phyloP scores from a whole-genome alignment of 2,888 invertebrate genomes.

The Carabus problematicus region DNA sequence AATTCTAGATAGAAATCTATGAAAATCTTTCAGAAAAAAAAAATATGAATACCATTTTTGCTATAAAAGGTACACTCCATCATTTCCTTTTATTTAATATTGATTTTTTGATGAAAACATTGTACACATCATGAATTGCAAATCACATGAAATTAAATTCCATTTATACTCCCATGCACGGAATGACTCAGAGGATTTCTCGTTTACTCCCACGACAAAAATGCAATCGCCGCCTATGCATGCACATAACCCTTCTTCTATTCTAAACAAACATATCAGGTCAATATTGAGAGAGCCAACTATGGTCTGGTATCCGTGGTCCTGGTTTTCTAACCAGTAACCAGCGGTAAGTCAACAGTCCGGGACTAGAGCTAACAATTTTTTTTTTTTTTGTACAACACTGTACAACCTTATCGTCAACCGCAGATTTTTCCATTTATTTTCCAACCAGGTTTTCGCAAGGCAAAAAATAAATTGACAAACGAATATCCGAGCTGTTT shows the following conservation, averaged over 20 bases:
- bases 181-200: too few species aligned
- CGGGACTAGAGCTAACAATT: conserved; percentile 6
- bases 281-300: conserved; percentile 33
- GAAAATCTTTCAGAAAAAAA: too few species aligned
- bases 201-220: too few species aligned
- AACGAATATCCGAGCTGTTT: conserved; percentile 2
- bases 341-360: conserved; percentile 21
- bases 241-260: conserved; percentile 24
- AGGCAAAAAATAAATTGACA: conserved; percentile 8
- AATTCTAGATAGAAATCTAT: too few species aligned
- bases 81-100: too few species aligned
- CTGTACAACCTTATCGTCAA: conserved; percentile 12
- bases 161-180: too few species aligned
- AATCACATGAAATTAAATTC: too few species aligned
- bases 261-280: conserved; percentile 38
- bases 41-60: too few species aligned
- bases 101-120: too few species aligned
- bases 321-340: conserved; percentile 17
- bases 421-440: neutral
- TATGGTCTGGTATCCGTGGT: conserved; percentile 3
- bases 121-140: too few species aligned
- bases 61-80: too few species aligned
- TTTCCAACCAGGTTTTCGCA: neutral
- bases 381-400: conserved; percentile 15
- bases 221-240: neutral